Conservation (phyloP, 2,797 vertebrate species). For the Apogon talboti region DNA sequence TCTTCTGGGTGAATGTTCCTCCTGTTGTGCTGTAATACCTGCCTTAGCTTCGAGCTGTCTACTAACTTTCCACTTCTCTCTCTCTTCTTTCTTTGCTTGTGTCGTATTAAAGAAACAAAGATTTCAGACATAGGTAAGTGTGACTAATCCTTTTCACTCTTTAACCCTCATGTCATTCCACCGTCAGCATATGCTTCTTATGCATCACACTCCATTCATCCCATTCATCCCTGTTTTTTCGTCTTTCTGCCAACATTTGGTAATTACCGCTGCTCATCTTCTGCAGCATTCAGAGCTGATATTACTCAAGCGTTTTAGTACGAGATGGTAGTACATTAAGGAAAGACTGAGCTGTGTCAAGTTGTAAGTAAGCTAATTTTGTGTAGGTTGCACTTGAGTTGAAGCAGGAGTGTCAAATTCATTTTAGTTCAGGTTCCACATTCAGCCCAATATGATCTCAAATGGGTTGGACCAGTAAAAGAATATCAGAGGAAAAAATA, state of each 20-base stretch:
- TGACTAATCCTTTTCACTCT: conserved; percentile 44
- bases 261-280: conserved; percentile 4
- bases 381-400: too few species aligned
- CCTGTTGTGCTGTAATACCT: not conserved
- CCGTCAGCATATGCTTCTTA: not conserved
- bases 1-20: not conserved
- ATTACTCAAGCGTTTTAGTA: not conserved
- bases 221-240: not conserved
- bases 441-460: too few species aligned
- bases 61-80: conserved; percentile 62
- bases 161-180: conserved; percentile 16
- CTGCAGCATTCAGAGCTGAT: conserved; percentile 3
- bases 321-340: not conserved
- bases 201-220: not conserved
- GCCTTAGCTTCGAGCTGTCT: conserved; percentile 8
- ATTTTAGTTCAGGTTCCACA: too few species aligned
- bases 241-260: not conserved
- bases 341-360: conserved; percentile 1
- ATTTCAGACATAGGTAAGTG: conserved; percentile 99
- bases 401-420: too few species aligned
- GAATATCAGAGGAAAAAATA: too few species aligned
- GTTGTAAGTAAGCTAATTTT: conserved; percentile 6
- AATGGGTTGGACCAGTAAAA: too few species aligned
- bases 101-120: conserved; percentile 96
- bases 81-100: conserved; percentile 52